Percentiles rank a stretch among this genome's conserved stretches.
These are phyloP conservation scores for Motacilla tschutschensis DNA, from an alignment of 2,113 vertebrate species.

Conservation along the genomic window DNA sequence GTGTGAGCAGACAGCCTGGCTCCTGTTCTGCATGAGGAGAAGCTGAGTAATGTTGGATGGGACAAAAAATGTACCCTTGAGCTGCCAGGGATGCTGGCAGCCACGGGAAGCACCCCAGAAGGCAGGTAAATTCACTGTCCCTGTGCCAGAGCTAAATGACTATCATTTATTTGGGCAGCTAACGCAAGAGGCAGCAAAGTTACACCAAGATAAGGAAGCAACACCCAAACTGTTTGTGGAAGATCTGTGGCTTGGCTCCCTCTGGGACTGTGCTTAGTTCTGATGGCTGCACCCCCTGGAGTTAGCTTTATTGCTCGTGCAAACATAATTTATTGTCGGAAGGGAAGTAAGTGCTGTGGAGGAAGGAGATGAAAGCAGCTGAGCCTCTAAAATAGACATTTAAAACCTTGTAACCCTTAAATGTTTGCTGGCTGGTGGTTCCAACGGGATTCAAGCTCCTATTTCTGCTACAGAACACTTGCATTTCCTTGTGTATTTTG, in stretches of 20 bases:
- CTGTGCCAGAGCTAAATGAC: background rate
- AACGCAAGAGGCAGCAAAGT: background rate
- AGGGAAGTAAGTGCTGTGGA: background rate
- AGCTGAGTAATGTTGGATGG: background rate
- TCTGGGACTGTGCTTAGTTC: background rate
- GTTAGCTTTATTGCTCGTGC: constrained; percentile 10
- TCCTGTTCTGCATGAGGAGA: background rate
- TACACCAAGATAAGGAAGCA: background rate
- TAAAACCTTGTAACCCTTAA: background rate
- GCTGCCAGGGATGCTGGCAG: background rate
- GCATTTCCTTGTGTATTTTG: background rate
- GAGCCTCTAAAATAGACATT: background rate
- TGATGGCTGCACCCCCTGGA: background rate
- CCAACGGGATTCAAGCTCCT: background rate
- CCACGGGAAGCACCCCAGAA: background rate
- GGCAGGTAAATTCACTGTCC: background rate
- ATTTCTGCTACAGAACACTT: background rate
- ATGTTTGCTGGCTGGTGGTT: background rate
- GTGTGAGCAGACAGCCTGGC: background rate
- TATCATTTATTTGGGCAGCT: background rate
- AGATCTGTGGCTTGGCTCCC: background rate
- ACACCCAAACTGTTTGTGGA: background rate
- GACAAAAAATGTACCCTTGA: background rate
- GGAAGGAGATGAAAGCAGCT: constrained; percentile 24
- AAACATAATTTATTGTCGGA: constrained; percentile 20